These are phyloP conservation scores for Leptobrachium leishanense DNA, from an alignment of 2,113 vertebrate species.

Conservation along the genomic window DNA sequence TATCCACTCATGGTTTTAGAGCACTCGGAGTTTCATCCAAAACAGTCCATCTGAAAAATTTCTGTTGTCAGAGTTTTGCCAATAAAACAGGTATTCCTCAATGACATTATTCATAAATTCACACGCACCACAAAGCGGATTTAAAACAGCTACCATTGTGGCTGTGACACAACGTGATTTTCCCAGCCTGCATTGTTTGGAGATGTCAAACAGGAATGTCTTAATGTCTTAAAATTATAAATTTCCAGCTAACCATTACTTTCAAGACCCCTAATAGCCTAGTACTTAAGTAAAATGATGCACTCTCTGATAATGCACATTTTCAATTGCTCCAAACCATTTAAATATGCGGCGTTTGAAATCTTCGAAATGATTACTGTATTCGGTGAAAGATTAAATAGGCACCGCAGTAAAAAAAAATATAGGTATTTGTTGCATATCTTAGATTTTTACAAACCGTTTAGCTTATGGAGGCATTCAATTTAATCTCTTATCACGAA, in stretches of 20 bases:
- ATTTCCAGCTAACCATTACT: conserved; percentile 39
- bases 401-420: conserved; percentile 14
- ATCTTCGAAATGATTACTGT: conserved; percentile 41
- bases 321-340: conserved; percentile 45
- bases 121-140: not conserved
- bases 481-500: conserved; percentile 9
- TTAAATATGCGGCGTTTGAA: conserved; percentile 40
- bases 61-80: no score
- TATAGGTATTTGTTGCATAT: conserved; percentile 6
- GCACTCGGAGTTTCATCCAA: no score
- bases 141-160: not conserved
- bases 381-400: conserved; percentile 21
- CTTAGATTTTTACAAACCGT: conserved; percentile 24
- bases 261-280: conserved; percentile 29
- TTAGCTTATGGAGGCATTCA: not conserved
- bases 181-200: conserved; percentile 7
- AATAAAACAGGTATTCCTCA: no score
- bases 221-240: conserved; percentile 37
- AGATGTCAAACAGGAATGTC: conserved; percentile 23
- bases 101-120: no score
- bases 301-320: conserved; percentile 39
- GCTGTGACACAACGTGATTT: not conserved
- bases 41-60: no score
- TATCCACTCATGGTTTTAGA: no score
- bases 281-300: conserved; percentile 41